phyloP scores from a whole-genome alignment of 1,140 invertebrate species.

The Venustaconcha ellipsiformis region DNA sequence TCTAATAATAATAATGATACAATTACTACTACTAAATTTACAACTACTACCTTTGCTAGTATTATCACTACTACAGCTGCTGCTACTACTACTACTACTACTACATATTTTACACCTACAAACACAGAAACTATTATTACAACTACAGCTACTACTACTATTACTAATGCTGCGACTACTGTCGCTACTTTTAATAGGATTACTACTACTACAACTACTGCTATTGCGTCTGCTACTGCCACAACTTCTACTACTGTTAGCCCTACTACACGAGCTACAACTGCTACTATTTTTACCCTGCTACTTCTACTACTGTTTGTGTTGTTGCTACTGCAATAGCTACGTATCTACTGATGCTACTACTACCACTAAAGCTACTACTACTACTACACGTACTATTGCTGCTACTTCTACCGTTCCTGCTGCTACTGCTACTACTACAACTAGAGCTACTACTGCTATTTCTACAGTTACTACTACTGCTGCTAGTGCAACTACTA shows the following conservation, averaged over 20 bases:
- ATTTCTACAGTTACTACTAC: not conserved
- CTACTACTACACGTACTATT: not conserved
- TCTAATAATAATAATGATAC: not conserved
- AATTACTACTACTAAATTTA: not conserved
- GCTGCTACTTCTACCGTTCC: too few relatives aligned
- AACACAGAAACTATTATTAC: too few relatives aligned
- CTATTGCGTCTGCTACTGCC: not conserved
- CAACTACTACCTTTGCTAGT: not conserved
- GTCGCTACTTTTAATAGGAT: too few relatives aligned
- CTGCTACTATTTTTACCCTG: too few relatives aligned
- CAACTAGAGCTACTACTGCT: not conserved
- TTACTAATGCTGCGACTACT: too few relatives aligned
- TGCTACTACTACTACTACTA: constrained; percentile 7
- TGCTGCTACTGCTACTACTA: too few relatives aligned
- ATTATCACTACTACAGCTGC: not conserved
- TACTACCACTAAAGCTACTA: not conserved
- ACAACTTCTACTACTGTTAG: too few relatives aligned
- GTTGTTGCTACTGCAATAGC: too few relatives aligned
- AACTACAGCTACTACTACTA: too few relatives aligned
- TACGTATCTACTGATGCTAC: too few relatives aligned
- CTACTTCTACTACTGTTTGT: too few relatives aligned
- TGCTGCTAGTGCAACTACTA: not conserved
- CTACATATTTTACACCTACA: not conserved
- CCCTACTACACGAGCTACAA: too few relatives aligned
- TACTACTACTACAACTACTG: not conserved